Conservation (phyloP, 2,113 vertebrate species). For the Spea bombifrons region DNA sequence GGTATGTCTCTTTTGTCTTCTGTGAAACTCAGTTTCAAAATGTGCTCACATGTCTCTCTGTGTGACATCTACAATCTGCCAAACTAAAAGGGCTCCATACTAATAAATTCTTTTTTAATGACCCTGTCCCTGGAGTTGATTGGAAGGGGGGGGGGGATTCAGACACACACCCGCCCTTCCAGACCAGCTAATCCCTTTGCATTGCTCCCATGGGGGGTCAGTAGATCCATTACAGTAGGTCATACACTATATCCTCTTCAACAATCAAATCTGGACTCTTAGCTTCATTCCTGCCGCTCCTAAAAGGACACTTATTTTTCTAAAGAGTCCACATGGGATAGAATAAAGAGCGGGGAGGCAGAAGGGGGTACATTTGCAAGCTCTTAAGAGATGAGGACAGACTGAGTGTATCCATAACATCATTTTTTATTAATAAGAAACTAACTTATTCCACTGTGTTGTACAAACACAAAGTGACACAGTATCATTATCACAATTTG, state of each 20-base stretch:
- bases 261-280: slow-evolving; percentile 11
- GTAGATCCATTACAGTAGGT: slow-evolving; percentile 36
- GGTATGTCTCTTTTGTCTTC: neutral
- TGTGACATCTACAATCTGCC: slow-evolving; percentile 19
- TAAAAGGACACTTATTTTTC: slow-evolving; percentile 16
- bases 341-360: neutral
- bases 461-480: neutral
- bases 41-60: neutral
- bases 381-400: slow-evolving; percentile 28
- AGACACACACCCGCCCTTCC: slow-evolving; percentile 10
- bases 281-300: neutral
- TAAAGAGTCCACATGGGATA: slow-evolving; percentile 24
- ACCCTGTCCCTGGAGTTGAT: slow-evolving; percentile 8
- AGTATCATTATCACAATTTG: neutral
- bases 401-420: slow-evolving; percentile 1
- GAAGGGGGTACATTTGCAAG: slow-evolving; percentile 17
- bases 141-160: slow-evolving; percentile 5
- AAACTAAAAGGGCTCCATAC: slow-evolving; percentile 19
- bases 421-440: slow-evolving; percentile 25
- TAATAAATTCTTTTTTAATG: slow-evolving; percentile 43
- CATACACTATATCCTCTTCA: slow-evolving; percentile 1
- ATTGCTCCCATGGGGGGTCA: slow-evolving; percentile 21
- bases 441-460: neutral
- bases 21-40: neutral
- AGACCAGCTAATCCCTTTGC: slow-evolving; percentile 25